Base-by-base conservation (phyloP, 2,888 invertebrate genomes). In the Acleris cristana region DNA sequence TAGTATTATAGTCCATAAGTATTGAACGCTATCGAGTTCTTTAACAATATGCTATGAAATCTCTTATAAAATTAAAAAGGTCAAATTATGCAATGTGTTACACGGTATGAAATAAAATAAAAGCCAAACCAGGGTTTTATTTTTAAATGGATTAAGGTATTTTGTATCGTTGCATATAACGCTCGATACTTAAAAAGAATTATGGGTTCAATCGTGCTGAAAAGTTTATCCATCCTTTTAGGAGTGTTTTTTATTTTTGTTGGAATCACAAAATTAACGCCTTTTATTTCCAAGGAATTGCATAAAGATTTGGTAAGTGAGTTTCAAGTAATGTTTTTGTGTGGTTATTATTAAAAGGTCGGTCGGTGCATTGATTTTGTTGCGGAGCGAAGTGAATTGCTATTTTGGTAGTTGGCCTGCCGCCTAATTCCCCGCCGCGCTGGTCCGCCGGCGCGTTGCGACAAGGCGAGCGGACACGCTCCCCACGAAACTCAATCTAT, bases 161-260 rank as follows among this genome's bases (percentile, higher is more conserved):
- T 67, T 54, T 6, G 48, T 58, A 62, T 64, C 54, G 59, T 21
- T n/a, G 52, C 49, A 45, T 51, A 44, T 21, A 71, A 73, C 63
- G 75, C 69, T 76, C 66, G 55, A 70, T 68, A 74, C n/a, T n/a
- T 53, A 52, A 57, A 51, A 51, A 34, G 21, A 30, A 86, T 81
- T 84, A 92, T 92, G 92, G 92, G 89, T 71, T 92, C 97, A 75
- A 95, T 98, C 79, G 98, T 98, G 76, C 90, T 99, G 72, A 97
- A 96, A 90, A 98, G 98, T 84, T 94, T 99, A 79, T 98, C 98
- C 60, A 94, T 99, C 79, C 95, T 99, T 62, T 93, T 99, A 83
- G 99, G 99, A 70, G 93, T 98, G 79, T 99, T 99, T 93, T 99
- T 99, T 88, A 95, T 99, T 82, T 98, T 99, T 86, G 97, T 98